A percentile compares a stretch with the other conserved stretches of the same genome.
Evolutionary conservation across 2,888 invertebrate species (phyloP).

Genomic region (Phaonia tiefii): DNA sequence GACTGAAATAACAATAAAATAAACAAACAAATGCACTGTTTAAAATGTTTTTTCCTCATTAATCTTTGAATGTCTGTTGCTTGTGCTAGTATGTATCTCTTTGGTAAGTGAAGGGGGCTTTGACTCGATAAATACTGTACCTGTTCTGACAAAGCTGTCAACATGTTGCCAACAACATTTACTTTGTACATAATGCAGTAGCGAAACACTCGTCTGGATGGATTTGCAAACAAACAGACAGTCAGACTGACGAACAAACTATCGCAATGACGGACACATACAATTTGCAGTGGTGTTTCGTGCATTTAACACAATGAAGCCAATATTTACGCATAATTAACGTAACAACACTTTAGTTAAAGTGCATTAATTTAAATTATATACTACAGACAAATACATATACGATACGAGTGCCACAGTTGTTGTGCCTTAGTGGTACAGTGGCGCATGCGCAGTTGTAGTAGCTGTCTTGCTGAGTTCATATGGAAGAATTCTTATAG

Average conservation of each 20-base stretch:
- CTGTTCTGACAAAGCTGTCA: slow-evolving; percentile 65
- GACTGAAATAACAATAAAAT: slow-evolving; percentile 12
- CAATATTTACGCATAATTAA: slow-evolving; percentile 67
- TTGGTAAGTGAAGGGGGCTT: background rate
- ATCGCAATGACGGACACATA: slow-evolving; percentile 38
- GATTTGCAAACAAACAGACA: slow-evolving; percentile 61
- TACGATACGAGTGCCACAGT: slow-evolving; percentile 46
- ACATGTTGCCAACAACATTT: slow-evolving; percentile 65
- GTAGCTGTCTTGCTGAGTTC: slow-evolving; percentile 15
- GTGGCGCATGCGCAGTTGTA: slow-evolving; percentile 57
- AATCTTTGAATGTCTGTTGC: background rate
- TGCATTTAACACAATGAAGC: slow-evolving; percentile 56
- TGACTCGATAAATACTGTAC: slow-evolving; percentile 8
- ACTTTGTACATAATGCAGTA: slow-evolving; percentile 28
- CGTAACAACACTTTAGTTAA: slow-evolving; percentile 65
- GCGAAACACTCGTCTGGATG: background rate
- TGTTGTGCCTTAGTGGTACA: slow-evolving; percentile 20
- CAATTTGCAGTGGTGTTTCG: slow-evolving; percentile 42
- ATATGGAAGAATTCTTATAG: slow-evolving; percentile 47
- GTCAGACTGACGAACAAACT: slow-evolving; percentile 61
- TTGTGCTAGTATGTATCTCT: background rate
- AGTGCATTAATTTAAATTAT: slow-evolving; percentile 62
- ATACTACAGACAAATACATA: background rate
- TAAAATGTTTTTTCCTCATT: background rate
- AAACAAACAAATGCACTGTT: slow-evolving; percentile 52